These are phyloP conservation scores for Drosophila putrida DNA, from an alignment of 2,888 invertebrate species.

Conservation along the genomic window DNA sequence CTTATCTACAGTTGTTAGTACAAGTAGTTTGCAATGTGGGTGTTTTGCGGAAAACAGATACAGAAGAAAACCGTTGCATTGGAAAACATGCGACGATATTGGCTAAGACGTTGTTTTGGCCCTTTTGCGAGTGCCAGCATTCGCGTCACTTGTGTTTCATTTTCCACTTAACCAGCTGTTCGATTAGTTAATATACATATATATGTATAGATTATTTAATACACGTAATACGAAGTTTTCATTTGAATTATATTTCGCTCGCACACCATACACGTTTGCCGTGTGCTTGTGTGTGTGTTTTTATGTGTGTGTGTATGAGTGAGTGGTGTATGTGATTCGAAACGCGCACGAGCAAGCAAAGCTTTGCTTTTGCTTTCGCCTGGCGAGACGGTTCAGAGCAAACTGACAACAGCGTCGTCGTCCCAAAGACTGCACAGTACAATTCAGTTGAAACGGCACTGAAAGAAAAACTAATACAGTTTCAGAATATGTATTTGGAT, in stretches of 20 bases:
- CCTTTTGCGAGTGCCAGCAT: conserved; percentile 18
- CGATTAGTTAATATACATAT: conserved; percentile 1
- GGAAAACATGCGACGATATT: conserved; percentile 68
- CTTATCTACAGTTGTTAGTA: conserved; percentile 36
- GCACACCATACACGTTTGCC: conserved; percentile 37
- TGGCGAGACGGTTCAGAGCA: conserved; percentile 65
- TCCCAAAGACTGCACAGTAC: conserved; percentile 62
- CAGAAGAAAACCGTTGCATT: conserved; percentile 79
- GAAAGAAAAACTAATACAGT: conserved; percentile 3
- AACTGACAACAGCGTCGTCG: conserved; percentile 58
- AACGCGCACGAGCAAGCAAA: conserved; percentile 65
- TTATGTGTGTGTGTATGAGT: conserved; percentile 51
- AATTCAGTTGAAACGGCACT: conserved; percentile 40
- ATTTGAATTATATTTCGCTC: conserved; percentile 29
- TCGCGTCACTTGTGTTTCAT: conserved; percentile 41
- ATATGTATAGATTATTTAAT: conserved; percentile 2
- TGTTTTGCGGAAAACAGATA: conserved; percentile 77
- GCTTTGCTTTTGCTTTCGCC: conserved; percentile 59
- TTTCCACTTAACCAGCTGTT: conserved; percentile 18
- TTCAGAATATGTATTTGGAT: background rate
- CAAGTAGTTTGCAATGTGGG: conserved; percentile 42
- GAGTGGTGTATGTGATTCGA: conserved; percentile 60
- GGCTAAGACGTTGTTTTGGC: conserved; percentile 33
- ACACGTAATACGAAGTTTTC: conserved; percentile 8
- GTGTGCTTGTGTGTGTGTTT: conserved; percentile 35